Evolutionary conservation across 2,888 invertebrate species (phyloP).

Genomic region (Lithophane ornitopus): DNA sequence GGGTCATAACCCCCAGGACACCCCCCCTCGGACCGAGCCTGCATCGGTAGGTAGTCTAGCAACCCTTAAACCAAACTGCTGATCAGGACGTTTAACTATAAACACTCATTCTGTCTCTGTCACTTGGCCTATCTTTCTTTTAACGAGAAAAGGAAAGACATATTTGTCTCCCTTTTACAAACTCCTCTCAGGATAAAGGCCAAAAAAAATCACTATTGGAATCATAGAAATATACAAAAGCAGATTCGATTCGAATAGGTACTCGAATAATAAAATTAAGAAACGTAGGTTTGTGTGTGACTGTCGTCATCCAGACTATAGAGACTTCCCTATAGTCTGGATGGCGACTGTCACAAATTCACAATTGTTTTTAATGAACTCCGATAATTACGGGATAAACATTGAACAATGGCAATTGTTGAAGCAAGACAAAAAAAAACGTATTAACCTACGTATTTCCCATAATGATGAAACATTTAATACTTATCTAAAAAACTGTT

Average conservation of each 20-base stretch:
- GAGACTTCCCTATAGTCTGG: background rate
- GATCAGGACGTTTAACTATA: background rate
- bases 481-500: background rate
- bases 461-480: slow-evolving; percentile 17
- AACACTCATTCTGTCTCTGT: background rate
- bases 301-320: too few relatives aligned
- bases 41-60: too few relatives aligned
- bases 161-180: background rate
- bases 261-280: too few relatives aligned
- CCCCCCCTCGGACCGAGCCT: too few relatives aligned
- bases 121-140: background rate
- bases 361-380: slow-evolving; percentile 52
- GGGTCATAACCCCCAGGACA: too few relatives aligned
- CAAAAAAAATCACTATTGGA: background rate
- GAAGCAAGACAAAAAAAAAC: slow-evolving; percentile 52
- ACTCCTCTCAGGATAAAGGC: background rate
- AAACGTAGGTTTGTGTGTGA: too few relatives aligned
- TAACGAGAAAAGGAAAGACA: background rate
- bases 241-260: too few relatives aligned
- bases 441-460: slow-evolving; percentile 22
- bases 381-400: slow-evolving; percentile 62
- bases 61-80: background rate
- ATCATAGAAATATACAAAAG: too few relatives aligned
- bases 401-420: slow-evolving; percentile 75
- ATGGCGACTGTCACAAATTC: slow-evolving; percentile 14